Conservation (phyloP, 2,888 invertebrate genomes). For the Stenotaenia linearis region DNA sequence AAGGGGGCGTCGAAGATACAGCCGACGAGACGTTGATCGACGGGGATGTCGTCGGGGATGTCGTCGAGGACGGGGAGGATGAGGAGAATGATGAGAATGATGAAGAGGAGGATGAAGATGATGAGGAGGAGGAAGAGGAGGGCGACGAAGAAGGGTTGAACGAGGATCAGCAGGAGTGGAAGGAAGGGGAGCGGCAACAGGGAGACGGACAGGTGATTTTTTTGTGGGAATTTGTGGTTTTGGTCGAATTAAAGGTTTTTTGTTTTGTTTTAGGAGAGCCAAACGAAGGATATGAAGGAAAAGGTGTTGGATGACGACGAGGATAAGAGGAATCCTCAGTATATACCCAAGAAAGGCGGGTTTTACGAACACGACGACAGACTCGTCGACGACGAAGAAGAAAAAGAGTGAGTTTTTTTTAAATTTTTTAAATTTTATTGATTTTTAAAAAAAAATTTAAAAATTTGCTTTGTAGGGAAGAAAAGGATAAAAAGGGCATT, state of each 20-base stretch:
- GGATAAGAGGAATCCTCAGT: slow-evolving; percentile 92
- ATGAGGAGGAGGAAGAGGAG: slow-evolving; percentile 41
- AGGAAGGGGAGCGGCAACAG: slow-evolving; percentile 56
- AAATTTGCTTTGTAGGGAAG: too few relatives aligned
- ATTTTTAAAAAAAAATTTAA: too few relatives aligned
- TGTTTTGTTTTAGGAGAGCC: slow-evolving; percentile 35
- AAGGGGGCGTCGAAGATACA: slow-evolving; percentile 41
- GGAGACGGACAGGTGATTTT: slow-evolving; percentile 62
- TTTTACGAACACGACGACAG: slow-evolving; percentile 96
- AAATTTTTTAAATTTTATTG: neutral
- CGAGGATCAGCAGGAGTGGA: slow-evolving; percentile 42
- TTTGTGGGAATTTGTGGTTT: neutral
- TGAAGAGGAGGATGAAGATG: slow-evolving; percentile 42
- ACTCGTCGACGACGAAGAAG: slow-evolving; percentile 54
- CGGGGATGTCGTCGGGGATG: slow-evolving; percentile 42
- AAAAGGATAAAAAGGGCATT: slow-evolving; percentile 37
- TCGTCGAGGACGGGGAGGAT: slow-evolving; percentile 41
- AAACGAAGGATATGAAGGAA: slow-evolving; percentile 41
- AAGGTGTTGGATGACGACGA: slow-evolving; percentile 81
- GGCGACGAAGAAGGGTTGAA: slow-evolving; percentile 41
- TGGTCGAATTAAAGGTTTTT: too few relatives aligned
- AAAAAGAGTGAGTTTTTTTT: slow-evolving; percentile 29
- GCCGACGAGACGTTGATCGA: slow-evolving; percentile 41
- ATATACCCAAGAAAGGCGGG: slow-evolving; percentile 90
- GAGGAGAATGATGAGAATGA: slow-evolving; percentile 40